A percentile compares a stretch with the other conserved stretches of the same genome.
These are phyloP conservation scores for Formica exsecta DNA, from an alignment of 1,140 invertebrate genomes.

Conservation along the genomic window DNA sequence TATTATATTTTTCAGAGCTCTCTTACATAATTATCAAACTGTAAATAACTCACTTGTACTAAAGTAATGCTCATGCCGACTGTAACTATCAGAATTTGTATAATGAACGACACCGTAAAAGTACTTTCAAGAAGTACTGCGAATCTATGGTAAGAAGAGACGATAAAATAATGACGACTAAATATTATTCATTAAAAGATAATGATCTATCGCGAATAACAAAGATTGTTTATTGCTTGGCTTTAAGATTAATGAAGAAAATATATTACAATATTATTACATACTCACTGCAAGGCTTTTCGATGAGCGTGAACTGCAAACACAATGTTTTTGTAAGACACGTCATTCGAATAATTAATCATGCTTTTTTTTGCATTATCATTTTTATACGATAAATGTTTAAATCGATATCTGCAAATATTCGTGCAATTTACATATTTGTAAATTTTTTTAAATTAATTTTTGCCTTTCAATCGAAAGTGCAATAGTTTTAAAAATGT, in stretches of 20 bases:
- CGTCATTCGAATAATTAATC: neutral
- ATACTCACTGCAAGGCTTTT: slow-evolving; percentile 15
- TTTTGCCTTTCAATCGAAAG: neutral
- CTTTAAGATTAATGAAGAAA: neutral
- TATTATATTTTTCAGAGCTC: neutral
- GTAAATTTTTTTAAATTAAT: neutral
- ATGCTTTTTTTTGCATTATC: neutral
- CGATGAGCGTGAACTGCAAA: slow-evolving; percentile 6
- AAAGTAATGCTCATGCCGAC: slow-evolving; percentile 15
- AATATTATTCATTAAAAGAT: neutral
- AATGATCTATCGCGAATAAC: neutral
- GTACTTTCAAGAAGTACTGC: slow-evolving; percentile 9
- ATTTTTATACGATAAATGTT: neutral
- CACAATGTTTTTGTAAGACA: slow-evolving; percentile 23
- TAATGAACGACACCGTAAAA: neutral
- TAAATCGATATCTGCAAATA: slow-evolving; percentile 32
- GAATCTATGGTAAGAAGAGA: neutral
- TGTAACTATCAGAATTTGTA: slow-evolving; percentile 19
- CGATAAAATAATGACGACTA: neutral
- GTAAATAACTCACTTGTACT: slow-evolving; percentile 24
- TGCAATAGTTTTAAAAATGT: neutral
- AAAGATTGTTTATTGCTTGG: neutral
- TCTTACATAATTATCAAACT: neutral
- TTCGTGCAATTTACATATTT: neutral
- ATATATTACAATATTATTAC: slow-evolving; percentile 6